Evolutionary conservation across 2,888 invertebrate species (phyloP), one percentile per base, ranked within the genome.

Genomic region (Hoplodrina ambigua): DNA sequence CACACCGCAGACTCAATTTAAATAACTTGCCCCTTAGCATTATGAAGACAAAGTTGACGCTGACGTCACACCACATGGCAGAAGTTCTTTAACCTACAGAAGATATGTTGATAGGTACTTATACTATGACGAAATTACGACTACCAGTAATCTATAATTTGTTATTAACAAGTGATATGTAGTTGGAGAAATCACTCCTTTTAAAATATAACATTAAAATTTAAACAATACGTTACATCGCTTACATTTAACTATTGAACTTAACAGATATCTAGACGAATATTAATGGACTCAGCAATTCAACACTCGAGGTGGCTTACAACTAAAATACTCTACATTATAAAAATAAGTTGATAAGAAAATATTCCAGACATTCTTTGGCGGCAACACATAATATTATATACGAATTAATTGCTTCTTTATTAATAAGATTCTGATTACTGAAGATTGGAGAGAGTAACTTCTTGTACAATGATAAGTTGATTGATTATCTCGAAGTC

Each of bases 141-240:
- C 93, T 94, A 94, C 90, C 85, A 82, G 85, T 92, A 90, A 87
- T 90, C 93, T 94, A 93, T 92, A 94, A 92, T 94, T 94, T 94
- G 89, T 95, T 95, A 94, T 92, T 95, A 95, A 95, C 95, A 95
- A 95, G 94, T 96, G 96, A 96, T 96, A 96, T 96, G 96, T 96
- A 91, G 94, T 87, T 92, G 93, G 94, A 95, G 95, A 85, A 87
- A 94, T 92, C 93, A 94, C 95, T 94, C 94, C 92, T 85, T 88
- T 93, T 92, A 91, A 84, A 91, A 88, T 93, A 90, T 90, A 87
- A 90, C 87, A 89, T 92, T 93, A 92, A 89, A 90, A 90, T 92
- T 90, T 88, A 91, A 92, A 92, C 89, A 89, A 91, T 92, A 89
- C 72, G 85, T 91, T 91, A 91, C 87, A 88, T 86, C 82, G 86